Conservation (phyloP, 2,113 vertebrate genomes). For the Azemiops feae region DNA sequence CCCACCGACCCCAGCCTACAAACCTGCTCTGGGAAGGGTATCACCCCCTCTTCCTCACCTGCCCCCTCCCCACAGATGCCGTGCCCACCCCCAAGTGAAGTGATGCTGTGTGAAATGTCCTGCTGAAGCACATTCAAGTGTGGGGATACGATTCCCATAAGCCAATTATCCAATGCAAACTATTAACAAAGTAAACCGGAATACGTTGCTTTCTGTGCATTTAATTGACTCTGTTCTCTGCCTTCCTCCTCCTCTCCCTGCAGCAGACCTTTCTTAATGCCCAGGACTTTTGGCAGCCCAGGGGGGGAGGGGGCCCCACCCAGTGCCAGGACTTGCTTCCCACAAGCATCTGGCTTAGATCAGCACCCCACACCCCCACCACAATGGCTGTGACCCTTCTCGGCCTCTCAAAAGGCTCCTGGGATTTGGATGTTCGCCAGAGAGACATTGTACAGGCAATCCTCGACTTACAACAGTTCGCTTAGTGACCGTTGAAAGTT, state of each 20-base stretch:
- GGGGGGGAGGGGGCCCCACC: neutral
- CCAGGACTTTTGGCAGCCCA: neutral
- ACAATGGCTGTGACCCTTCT: too few relatives aligned
- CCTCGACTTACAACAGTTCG: too few relatives aligned
- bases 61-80: conserved; percentile 26
- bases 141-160: conserved; percentile 60
- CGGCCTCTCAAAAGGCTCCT: neutral
- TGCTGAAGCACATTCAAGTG: conserved; percentile 41
- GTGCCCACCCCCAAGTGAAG: conserved; percentile 61
- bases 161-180: conserved; percentile 72
- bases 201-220: conserved; percentile 43
- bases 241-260: neutral
- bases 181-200: conserved; percentile 62
- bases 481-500: too few relatives aligned
- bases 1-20: neutral
- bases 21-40: conserved; percentile 32
- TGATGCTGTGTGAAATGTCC: conserved; percentile 66
- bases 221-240: conserved; percentile 45
- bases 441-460: too few relatives aligned
- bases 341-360: neutral
- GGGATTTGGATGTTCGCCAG: neutral
- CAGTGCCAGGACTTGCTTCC: too few relatives aligned
- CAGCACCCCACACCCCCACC: too few relatives aligned
- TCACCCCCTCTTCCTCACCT: conserved; percentile 47
- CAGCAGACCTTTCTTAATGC: neutral